A percentile compares a stretch with the other conserved stretches of the same genome.
These are phyloP conservation scores for Phoenicopterus ruber DNA, from an alignment of 2,113 vertebrate species.

Conservation along the genomic window DNA sequence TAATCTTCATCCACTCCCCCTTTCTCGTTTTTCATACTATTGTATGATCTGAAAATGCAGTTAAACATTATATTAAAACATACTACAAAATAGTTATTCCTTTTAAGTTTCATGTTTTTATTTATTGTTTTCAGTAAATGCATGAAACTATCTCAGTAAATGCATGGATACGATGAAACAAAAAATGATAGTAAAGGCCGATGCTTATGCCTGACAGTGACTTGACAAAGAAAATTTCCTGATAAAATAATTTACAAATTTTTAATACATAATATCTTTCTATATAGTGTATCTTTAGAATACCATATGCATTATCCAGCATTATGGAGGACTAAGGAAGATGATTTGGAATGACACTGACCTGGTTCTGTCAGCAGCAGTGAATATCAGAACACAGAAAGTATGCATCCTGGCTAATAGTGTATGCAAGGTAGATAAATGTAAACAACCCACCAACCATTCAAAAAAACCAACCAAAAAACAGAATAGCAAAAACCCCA, in stretches of 20 bases:
- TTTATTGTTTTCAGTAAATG: background rate
- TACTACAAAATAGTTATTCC: background rate
- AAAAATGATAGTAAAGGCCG: background rate
- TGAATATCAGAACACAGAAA: constrained; percentile 10
- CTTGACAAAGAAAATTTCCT: background rate
- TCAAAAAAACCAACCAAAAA: background rate
- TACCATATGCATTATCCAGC: background rate
- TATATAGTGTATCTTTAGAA: background rate
- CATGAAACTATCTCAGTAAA: background rate
- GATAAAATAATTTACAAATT: background rate
- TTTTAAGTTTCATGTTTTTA: background rate
- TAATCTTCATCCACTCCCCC: background rate
- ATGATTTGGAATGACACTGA: constrained; percentile 26
- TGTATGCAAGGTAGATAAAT: background rate
- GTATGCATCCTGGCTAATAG: background rate
- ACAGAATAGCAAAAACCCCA: background rate
- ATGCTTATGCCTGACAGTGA: background rate
- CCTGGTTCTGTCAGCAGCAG: constrained; percentile 47
- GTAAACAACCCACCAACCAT: background rate
- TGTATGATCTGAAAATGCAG: background rate
- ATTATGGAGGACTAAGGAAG: background rate
- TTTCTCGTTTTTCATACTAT: background rate
- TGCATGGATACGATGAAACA: background rate
- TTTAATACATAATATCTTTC: background rate
- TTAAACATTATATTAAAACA: background rate